A percentile compares a stretch with the other conserved stretches of the same genome.
phyloP scores from a whole-genome alignment of 2,113 vertebrate genomes.

The Podarcis raffonei region DNA sequence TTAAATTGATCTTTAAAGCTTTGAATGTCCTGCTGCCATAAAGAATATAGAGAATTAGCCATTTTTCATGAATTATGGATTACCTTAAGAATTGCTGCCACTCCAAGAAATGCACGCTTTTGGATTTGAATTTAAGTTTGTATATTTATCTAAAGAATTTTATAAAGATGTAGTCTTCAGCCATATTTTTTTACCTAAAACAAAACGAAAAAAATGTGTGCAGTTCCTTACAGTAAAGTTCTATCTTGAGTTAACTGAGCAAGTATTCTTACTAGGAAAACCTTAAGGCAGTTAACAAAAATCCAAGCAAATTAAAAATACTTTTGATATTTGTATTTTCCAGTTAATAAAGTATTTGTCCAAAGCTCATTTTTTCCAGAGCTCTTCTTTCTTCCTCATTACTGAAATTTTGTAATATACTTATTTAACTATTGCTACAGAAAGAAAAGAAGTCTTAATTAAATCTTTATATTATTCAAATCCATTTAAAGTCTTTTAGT shows the following conservation, averaged over 20 bases:
- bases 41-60: background rate
- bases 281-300: background rate
- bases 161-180: background rate
- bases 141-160: background rate
- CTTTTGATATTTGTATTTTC: background rate
- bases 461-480: background rate
- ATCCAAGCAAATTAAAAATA: background rate
- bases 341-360: background rate
- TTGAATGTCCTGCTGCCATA: background rate
- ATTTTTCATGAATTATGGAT: background rate
- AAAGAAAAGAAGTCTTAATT: background rate
- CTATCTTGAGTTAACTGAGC: background rate
- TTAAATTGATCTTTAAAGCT: background rate
- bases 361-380: slow-evolving; percentile 13
- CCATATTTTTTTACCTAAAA: background rate
- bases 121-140: slow-evolving; percentile 17
- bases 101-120: background rate
- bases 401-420: background rate
- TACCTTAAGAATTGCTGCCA: slow-evolving; percentile 7
- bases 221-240: background rate
- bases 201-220: slow-evolving; percentile 10
- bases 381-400: background rate
- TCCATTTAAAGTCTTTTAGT: background rate
- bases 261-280: background rate
- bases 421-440: background rate